Evolutionary conservation across 2,888 invertebrate species (phyloP), one percentile per base, ranked within the genome.

Genomic region (Spilosoma lubricipeda): DNA sequence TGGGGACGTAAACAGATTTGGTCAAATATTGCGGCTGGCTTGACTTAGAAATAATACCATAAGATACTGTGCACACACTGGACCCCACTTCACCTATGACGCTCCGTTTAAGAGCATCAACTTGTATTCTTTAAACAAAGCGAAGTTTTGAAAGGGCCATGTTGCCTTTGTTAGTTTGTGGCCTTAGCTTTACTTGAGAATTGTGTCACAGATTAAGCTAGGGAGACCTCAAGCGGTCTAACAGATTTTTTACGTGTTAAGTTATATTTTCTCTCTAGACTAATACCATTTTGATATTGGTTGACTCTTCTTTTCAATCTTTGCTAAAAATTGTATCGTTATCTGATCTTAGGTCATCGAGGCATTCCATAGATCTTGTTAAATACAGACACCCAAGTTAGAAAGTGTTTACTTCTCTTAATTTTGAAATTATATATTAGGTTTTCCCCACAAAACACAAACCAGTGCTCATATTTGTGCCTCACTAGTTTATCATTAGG

Each of bases 11-110:
- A 90, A 94, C 89, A 93, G 93, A 93, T 93, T 94, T 94, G 91
- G 90, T 92, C 92, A 95, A 95, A 95, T 91, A 94, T 90, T 87
- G 89, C 90, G 89, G 89, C 86, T 88, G 90, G 89, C 90, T 93
- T 92, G 93, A 92, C 93, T 93, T 93, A 93, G 94, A 95, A 94
- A 95, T 95, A 95, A 95, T 94, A 95, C 93, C 92, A 93, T 93
- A 91, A 94, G 94, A 93, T 93, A 93, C 92, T 94, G 86, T 87
- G 93, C 90, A 94, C 92, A 94, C 88, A 89, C 77, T 81, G 81
- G 87, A 91, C 93, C 93, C 91, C 89, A 92, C 94, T 94, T 92
- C 89, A 94, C 87, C 89, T 89, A 88, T 89, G 88, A 92, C 89
- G 92, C 91, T 90, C 89, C 92, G 91, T 92, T 94, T 92, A 91